A percentile compares a stretch with the other conserved stretches of the same genome.
Evolutionary conservation across 2,888 invertebrate genomes (phyloP).

Genomic region (Drosophila anceps): DNA sequence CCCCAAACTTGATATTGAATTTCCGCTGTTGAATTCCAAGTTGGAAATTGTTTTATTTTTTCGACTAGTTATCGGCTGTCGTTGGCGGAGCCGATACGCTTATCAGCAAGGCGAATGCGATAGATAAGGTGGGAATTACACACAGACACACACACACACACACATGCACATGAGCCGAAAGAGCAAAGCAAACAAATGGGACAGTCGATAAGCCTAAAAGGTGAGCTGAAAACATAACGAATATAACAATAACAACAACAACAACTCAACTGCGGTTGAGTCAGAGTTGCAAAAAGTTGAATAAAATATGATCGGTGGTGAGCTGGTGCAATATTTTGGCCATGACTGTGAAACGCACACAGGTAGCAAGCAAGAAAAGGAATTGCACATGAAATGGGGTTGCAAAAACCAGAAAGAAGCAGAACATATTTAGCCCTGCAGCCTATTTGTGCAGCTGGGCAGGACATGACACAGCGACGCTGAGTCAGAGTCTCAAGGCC

Average conservation of each 20-base stretch:
- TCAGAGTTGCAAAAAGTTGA: constrained; percentile 40
- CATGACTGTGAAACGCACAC: constrained; percentile 57
- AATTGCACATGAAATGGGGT: constrained; percentile 57
- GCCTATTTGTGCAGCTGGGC: constrained; percentile 55
- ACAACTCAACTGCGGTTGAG: constrained; percentile 25
- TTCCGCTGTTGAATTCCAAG: constrained; percentile 45
- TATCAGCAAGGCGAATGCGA: constrained; percentile 57
- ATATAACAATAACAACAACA: not conserved
- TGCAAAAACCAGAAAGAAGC: constrained; percentile 63
- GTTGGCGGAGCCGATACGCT: constrained; percentile 14
- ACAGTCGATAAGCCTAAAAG: constrained; percentile 46
- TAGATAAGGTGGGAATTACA: constrained; percentile 38
- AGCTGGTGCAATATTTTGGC: constrained; percentile 40
- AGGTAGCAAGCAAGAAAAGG: constrained; percentile 45
- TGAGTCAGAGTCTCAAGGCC: constrained; percentile 53
- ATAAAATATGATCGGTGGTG: constrained; percentile 27
- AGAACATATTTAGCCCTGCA: constrained; percentile 53
- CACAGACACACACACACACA: constrained; percentile 24
- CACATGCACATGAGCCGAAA: constrained; percentile 15
- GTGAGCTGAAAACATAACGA: constrained; percentile 30
- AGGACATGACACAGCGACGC: constrained; percentile 60
- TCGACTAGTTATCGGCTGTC: constrained; percentile 41
- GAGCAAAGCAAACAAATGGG: constrained; percentile 56
- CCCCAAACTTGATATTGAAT: constrained; percentile 73
- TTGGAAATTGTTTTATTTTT: constrained; percentile 23